These are phyloP conservation scores for Typhlomys cinereus DNA, from an alignment of 2,113 vertebrate genomes.

Conservation along the genomic window DNA sequence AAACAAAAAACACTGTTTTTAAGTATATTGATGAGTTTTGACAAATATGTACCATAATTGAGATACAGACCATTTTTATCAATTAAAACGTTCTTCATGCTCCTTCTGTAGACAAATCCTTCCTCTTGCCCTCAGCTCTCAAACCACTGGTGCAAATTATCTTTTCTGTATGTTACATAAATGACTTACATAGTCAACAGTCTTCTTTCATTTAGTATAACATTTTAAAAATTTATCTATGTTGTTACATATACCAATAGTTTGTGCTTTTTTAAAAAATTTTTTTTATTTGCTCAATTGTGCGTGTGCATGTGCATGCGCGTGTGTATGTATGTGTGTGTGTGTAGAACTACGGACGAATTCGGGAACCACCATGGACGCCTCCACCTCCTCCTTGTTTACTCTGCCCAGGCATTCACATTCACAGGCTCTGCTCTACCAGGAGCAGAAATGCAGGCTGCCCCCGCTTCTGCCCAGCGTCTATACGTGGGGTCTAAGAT, in stretches of 20 bases:
- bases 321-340: too few relatives aligned
- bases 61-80: not conserved
- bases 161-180: conserved; percentile 1
- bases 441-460: too few relatives aligned
- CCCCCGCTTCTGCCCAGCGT: too few relatives aligned
- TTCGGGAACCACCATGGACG: too few relatives aligned
- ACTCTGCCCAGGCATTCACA: too few relatives aligned
- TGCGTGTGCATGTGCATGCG: too few relatives aligned
- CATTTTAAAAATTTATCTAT: not conserved
- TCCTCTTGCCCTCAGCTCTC: not conserved
- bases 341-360: too few relatives aligned
- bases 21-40: not conserved
- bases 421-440: too few relatives aligned
- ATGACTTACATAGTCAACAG: not conserved
- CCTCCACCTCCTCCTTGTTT: too few relatives aligned
- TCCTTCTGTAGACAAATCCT: not conserved
- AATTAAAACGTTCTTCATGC: not conserved
- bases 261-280: too few relatives aligned
- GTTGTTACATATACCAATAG: not conserved
- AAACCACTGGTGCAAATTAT: not conserved
- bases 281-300: too few relatives aligned
- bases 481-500: too few relatives aligned
- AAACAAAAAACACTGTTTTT: conserved; percentile 13
- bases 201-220: not conserved
- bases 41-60: not conserved